Base-by-base conservation (phyloP, 35 echinoderm and acorn worm species). In the Apostichopus californicus region DNA sequence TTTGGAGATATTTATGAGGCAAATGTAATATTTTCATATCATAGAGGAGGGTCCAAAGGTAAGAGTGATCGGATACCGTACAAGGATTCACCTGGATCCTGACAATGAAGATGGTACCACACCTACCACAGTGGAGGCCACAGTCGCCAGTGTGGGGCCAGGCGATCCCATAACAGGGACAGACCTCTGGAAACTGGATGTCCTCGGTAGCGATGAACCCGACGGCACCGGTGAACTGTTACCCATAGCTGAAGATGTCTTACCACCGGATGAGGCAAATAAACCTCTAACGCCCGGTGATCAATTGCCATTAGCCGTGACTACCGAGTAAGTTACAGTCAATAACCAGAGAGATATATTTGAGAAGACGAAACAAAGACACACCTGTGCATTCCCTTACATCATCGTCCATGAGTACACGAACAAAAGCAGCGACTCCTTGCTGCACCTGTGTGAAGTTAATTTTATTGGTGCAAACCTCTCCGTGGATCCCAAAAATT, bases 21-120 rank as follows among this genome's bases (percentile, higher is more conserved):
- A 46, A 46, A 46, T 46, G 34, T 46, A 61, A 9, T 61, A 61
- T 61, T 75, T 18, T 75, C 71, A 75, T 75, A 6, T 54, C 14
- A 56, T 56, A 83, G 80, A 57, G 8, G 54, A 54, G 17, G 53
- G 8, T 5, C 17, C 28, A 5, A 8, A 1, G 10, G 80, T 83
- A 3, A 56, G 56, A 1, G 86, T 88, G 14, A 88, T n/a, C 5
- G 59, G 86, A 4, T 88, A 58, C 52, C 11, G 24, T 12, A 14
- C n/a, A 10, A 28, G 6, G 3, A 88, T 88, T 60, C 3, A 25
- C 58, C n/a, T 68, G 20, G 56, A 58, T 14, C 21, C 86, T 65
- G 86, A 88, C 59, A 88, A 64, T 22, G 55, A 12, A 24, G 86
- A 88, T 88, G 86, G 57, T 64, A 88, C 56, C 12, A 88, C 86